These are phyloP conservation scores for Adrianichthys oophorus DNA, from an alignment of 2,797 vertebrate species.

Conservation along the genomic window DNA sequence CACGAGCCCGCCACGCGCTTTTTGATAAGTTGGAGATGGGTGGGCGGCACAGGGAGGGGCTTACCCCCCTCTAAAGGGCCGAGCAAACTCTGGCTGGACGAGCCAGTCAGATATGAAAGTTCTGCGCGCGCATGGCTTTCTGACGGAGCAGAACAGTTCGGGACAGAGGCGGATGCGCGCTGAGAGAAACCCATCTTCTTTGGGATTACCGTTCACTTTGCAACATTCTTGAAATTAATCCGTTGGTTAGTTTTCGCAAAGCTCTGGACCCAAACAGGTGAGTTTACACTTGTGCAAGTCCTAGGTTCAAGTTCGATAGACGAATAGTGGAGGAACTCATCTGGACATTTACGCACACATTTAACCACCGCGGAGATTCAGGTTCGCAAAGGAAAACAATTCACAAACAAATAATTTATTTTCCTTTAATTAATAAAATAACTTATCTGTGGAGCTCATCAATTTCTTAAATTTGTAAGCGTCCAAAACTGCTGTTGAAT, in stretches of 20 bases:
- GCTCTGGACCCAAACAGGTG: constrained; percentile 48
- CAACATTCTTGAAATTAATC: constrained; percentile 17
- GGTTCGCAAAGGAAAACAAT: too few relatives aligned
- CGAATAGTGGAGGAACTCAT: too few relatives aligned
- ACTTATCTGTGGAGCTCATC: too few relatives aligned
- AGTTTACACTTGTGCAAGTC: constrained; percentile 22
- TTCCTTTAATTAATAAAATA: too few relatives aligned
- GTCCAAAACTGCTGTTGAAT: too few relatives aligned
- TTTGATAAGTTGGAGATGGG: constrained; percentile 57
- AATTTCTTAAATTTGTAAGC: too few relatives aligned
- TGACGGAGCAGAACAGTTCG: constrained; percentile 42
- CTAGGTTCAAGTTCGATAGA: too few relatives aligned
- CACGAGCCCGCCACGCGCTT: constrained; percentile 82
- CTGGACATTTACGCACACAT: too few relatives aligned
- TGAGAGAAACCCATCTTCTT: constrained; percentile 24
- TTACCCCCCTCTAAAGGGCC: constrained; percentile 52
- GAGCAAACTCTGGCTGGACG: constrained; percentile 34
- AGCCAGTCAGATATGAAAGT: constrained; percentile 67
- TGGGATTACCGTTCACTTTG: constrained; percentile 31
- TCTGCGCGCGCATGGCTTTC: constrained; percentile 56
- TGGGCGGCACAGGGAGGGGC: constrained; percentile 70
- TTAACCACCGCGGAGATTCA: too few relatives aligned
- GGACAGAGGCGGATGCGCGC: constrained; percentile 26
- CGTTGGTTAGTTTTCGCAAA: constrained; percentile 19
- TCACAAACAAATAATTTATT: too few relatives aligned